A percentile compares a stretch with the other conserved stretches of the same genome.
Evolutionary conservation across 1,140 invertebrate species (phyloP).

Genomic region (Nomia melanderi): DNA sequence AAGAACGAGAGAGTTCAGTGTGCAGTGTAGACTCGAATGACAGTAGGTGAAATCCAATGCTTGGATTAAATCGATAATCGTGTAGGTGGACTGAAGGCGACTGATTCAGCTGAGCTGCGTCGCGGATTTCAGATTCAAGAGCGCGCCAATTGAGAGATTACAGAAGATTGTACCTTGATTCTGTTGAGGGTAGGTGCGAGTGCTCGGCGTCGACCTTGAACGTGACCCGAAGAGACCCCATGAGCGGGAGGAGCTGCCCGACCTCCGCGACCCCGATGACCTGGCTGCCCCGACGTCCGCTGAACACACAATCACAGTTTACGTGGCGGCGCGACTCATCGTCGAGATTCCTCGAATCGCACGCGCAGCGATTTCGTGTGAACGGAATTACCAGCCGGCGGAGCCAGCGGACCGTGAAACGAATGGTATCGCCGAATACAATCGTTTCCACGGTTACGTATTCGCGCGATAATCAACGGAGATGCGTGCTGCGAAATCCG

Average conservation of each 20-base stretch:
- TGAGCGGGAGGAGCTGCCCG: slow-evolving; percentile 46
- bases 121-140: too few relatives aligned
- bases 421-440: slow-evolving; percentile 6
- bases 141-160: too few relatives aligned
- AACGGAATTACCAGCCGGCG: not conserved
- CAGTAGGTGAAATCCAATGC: too few relatives aligned
- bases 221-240: slow-evolving; percentile 46
- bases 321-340: too few relatives aligned
- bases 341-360: not conserved
- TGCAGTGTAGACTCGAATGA: too few relatives aligned
- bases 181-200: slow-evolving; percentile 15
- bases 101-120: too few relatives aligned
- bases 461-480: not conserved
- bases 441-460: slow-evolving; percentile 19
- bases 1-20: not conserved
- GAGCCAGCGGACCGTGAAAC: slow-evolving; percentile 19
- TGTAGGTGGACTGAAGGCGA: too few relatives aligned
- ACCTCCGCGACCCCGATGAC: slow-evolving; percentile 51
- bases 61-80: too few relatives aligned
- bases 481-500: not conserved
- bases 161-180: slow-evolving; percentile 7
- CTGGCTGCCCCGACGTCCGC: slow-evolving; percentile 58
- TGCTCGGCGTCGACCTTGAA: slow-evolving; percentile 52
- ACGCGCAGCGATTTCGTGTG: not conserved
- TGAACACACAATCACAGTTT: not conserved